phyloP scores from a whole-genome alignment of 1,140 invertebrate species.

The Cotesia typhae region DNA sequence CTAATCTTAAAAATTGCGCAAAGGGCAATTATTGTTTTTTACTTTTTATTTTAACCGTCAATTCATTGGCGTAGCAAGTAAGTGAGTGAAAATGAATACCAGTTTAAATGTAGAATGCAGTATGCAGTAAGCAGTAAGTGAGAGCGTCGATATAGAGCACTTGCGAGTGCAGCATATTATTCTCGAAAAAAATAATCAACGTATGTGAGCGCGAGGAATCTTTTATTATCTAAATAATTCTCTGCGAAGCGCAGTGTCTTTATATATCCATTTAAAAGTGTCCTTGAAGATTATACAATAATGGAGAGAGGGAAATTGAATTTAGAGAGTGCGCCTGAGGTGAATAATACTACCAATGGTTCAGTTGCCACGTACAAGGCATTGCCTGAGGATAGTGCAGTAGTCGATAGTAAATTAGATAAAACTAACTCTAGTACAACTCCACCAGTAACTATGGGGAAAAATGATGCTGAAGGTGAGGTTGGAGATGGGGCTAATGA shows the following conservation, averaged over 20 bases:
- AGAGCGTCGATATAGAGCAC: too few species aligned
- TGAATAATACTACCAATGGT: conserved; percentile 43
- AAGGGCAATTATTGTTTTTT: too few species aligned
- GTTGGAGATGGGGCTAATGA: conserved; percentile 71
- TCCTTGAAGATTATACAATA: conserved; percentile 35
- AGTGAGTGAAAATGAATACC: too few species aligned
- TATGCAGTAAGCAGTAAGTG: too few species aligned
- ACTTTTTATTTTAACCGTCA: too few species aligned
- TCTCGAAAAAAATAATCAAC: not conserved
- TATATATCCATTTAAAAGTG: conserved; percentile 11
- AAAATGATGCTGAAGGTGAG: conserved; percentile 41
- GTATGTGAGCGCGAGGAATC: not conserved
- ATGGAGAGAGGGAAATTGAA: conserved; percentile 47
- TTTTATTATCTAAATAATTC: not conserved
- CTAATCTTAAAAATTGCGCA: too few species aligned
- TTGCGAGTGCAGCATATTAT: too few species aligned
- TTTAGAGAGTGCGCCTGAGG: conserved; percentile 48
- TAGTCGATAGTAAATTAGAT: conserved; percentile 33
- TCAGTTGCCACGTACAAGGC: conserved; percentile 67
- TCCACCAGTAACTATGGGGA: conserved; percentile 14
- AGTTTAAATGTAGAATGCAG: too few species aligned
- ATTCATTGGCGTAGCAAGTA: too few species aligned
- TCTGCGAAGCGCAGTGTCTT: not conserved
- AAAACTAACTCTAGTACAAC: not conserved
- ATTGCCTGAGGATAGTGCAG: conserved; percentile 67